These are phyloP conservation scores for Venustoraphidia nigricollis DNA, from an alignment of 2,888 invertebrate genomes.

Conservation along the genomic window DNA sequence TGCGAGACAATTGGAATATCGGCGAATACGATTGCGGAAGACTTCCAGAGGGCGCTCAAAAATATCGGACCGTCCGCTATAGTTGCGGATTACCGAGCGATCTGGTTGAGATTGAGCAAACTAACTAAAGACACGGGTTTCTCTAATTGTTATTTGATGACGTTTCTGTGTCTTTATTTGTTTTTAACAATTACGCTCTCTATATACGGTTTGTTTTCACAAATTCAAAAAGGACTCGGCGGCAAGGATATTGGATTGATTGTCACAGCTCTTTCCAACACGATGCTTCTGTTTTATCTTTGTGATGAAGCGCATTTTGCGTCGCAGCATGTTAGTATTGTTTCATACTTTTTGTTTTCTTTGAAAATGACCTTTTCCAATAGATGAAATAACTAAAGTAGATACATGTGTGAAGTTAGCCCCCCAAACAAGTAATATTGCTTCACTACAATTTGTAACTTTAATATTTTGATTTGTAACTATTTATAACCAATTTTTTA, in stretches of 20 bases:
- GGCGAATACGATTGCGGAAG: conserved; percentile 48
- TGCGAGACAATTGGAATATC: conserved; percentile 48
- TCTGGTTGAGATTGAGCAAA: conserved; percentile 56
- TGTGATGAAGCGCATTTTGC: conserved; percentile 62
- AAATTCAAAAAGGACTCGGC: conserved; percentile 57
- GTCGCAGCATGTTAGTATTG: conserved; percentile 45
- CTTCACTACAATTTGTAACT: too few relatives aligned
- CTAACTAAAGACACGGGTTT: conserved; percentile 49
- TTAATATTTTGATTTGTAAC: too few relatives aligned
- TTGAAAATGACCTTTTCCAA: background rate
- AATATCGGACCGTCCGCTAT: conserved; percentile 51
- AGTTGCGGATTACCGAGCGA: conserved; percentile 51
- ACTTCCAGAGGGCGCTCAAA: conserved; percentile 51
- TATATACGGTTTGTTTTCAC: conserved; percentile 55
- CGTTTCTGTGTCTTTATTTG: conserved; percentile 49
- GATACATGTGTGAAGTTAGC: too few relatives aligned
- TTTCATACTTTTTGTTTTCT: background rate
- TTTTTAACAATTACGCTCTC: conserved; percentile 61
- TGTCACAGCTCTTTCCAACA: conserved; percentile 48
- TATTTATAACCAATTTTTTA: too few relatives aligned
- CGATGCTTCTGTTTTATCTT: conserved; percentile 50
- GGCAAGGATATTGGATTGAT: conserved; percentile 54
- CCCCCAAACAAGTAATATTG: too few relatives aligned
- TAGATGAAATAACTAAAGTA: too few relatives aligned
- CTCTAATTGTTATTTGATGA: conserved; percentile 51